Conservation (phyloP, 2,888 invertebrate genomes). For the Zelleria hepariella region DNA sequence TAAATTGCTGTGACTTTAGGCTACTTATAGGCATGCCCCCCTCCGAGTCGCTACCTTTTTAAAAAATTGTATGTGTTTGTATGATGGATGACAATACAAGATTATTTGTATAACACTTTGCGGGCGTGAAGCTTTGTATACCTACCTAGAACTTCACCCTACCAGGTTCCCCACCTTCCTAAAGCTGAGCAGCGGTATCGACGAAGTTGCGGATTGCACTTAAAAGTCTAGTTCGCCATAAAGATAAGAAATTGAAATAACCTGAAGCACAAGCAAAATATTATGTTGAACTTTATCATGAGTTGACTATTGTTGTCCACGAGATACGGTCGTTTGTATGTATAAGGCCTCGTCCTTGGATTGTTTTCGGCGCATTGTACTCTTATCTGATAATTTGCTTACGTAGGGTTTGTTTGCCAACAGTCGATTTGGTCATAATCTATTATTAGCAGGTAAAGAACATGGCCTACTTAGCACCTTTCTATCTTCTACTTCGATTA, state of each 20-base stretch:
- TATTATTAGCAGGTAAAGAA: not conserved
- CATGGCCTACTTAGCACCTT: not conserved
- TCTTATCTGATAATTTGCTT: constrained; percentile 11
- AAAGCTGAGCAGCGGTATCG: too few species aligned
- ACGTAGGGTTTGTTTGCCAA: constrained; percentile 11
- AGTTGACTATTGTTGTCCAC: not conserved
- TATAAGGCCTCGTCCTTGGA: not conserved
- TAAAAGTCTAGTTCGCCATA: not conserved
- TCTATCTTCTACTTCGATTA: not conserved
- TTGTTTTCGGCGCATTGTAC: constrained; percentile 14
- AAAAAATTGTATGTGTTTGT: too few species aligned
- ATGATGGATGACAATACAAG: too few species aligned
- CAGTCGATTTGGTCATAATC: constrained; percentile 2
- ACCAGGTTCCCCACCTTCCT: too few species aligned
- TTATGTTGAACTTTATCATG: not conserved
- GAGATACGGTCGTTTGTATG: not conserved
- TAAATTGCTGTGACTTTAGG: too few species aligned
- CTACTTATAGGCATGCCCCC: too few species aligned
- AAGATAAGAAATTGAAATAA: not conserved
- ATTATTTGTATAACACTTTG: too few species aligned
- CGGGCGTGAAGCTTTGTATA: too few species aligned
- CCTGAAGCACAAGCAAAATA: not conserved
- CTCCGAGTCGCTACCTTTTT: too few species aligned
- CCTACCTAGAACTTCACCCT: too few species aligned
- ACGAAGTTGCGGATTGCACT: too few species aligned